Conservation (phyloP, 2,888 invertebrate species). For the Gonocerus acuteangulatus region DNA sequence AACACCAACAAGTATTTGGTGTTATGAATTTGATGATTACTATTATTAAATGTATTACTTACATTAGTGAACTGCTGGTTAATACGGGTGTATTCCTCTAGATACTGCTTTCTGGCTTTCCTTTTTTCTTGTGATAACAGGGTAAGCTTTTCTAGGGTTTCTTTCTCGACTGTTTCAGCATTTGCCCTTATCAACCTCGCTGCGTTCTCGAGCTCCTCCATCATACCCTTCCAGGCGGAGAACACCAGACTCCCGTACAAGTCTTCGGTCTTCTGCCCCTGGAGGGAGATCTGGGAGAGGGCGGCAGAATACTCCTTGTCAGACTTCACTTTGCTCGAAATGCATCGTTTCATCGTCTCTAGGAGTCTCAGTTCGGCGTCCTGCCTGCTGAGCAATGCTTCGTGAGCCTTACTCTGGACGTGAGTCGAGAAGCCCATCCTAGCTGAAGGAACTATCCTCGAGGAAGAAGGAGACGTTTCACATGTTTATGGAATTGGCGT, state of each 20-base stretch:
- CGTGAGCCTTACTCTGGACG: slow-evolving; percentile 59
- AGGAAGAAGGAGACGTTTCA: neutral
- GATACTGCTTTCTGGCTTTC: slow-evolving; percentile 75
- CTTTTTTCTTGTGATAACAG: slow-evolving; percentile 79
- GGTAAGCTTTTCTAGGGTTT: slow-evolving; percentile 72
- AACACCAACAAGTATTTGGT: too few relatives aligned
- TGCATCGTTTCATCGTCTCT: slow-evolving; percentile 83
- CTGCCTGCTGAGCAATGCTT: slow-evolving; percentile 80
- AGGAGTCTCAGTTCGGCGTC: slow-evolving; percentile 87
- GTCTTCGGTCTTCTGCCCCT: slow-evolving; percentile 78
- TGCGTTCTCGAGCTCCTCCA: slow-evolving; percentile 82
- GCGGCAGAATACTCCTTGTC: slow-evolving; percentile 86
- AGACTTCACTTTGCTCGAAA: slow-evolving; percentile 79
- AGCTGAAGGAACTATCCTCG: neutral
- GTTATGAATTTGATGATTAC: too few relatives aligned
- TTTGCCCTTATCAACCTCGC: slow-evolving; percentile 74
- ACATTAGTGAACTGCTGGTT: slow-evolving; percentile 73
- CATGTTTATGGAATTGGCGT: too few relatives aligned
- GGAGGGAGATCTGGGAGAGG: slow-evolving; percentile 68
- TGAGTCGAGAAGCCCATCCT: slow-evolving; percentile 36
- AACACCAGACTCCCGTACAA: slow-evolving; percentile 53
- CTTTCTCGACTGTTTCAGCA: slow-evolving; percentile 74
- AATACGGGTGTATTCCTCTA: slow-evolving; percentile 80
- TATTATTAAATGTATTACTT: too few relatives aligned
- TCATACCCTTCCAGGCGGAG: slow-evolving; percentile 73